phyloP scores from a whole-genome alignment of 2,113 vertebrate species.

The Thomomys bottae region DNA sequence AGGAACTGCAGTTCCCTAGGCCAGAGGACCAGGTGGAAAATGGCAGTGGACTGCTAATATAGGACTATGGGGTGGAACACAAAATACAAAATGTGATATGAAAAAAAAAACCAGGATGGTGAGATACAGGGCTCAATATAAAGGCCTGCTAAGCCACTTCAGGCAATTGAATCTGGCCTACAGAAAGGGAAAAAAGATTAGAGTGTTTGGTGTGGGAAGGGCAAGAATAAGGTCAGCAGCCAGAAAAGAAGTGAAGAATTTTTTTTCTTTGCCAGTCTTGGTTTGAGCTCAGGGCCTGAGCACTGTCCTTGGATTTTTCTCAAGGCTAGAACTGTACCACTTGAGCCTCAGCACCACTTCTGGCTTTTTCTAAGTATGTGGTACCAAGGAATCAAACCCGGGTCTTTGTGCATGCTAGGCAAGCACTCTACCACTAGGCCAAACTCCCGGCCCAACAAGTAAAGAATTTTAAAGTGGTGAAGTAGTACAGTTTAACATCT shows the following conservation, averaged over 20 bases:
- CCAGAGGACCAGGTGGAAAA: not conserved
- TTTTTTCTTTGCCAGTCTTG: too few relatives aligned
- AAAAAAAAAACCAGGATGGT: not conserved
- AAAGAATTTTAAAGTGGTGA: not conserved
- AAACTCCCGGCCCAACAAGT: too few relatives aligned
- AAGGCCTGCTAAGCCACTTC: not conserved
- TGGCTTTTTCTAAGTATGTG: too few relatives aligned
- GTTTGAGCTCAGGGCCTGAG: too few relatives aligned
- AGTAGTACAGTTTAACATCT: not conserved
- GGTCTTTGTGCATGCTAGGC: too few relatives aligned
- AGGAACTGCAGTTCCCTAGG: not conserved
- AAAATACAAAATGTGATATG: not conserved
- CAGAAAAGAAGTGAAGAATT: not conserved
- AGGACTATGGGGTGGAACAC: fast-evolving
- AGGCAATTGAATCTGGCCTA: not conserved
- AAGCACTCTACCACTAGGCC: too few relatives aligned
- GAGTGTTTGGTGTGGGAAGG: fast-evolving
- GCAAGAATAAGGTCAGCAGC: too few relatives aligned
- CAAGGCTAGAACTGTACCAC: too few relatives aligned
- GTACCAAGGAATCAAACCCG: too few relatives aligned
- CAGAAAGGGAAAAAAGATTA: not conserved
- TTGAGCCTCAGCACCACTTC: too few relatives aligned
- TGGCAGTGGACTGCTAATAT: not conserved
- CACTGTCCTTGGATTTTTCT: too few relatives aligned
- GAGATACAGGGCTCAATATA: not conserved